Evolutionary conservation across 1,140 invertebrate genomes (phyloP), one percentile per base, ranked within the genome.

Genomic region (Macrobrachium nipponense): DNA sequence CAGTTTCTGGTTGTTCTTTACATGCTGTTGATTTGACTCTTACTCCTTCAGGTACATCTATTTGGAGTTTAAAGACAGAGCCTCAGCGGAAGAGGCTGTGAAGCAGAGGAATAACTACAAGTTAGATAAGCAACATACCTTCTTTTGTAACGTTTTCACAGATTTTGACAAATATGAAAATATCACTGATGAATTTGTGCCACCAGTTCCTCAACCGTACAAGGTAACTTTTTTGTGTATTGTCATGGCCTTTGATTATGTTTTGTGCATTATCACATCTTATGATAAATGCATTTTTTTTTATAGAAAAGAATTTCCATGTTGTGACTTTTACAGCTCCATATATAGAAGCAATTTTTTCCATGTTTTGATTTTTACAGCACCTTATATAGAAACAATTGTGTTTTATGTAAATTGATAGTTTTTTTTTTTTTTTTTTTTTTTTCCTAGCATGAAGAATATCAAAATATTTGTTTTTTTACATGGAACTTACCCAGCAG

Each of bases 91-190:
- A 77, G 95, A 97, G 90, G 98, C 98, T 14, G 95, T 98, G 0
- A 96, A 96, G 90, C 92, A 94, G 51, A 94, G 95, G 27, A 97
- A 99, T 92, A 97, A 98, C 89, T 96, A 98, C 91, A 98, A 98
- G 91, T 93, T 99, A 89, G 98, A 99, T 92, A 99, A 99, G 90
- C 94, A 95, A 76, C 98, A 99, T 90, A 98, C 96, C 15, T 98
- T 99, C 91, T 93, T 95, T 90, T 96, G 99, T 2, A 99, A 99
- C 92, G 92, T 98, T 12, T 98, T 99, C 90, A 97, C 96, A 5
- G 98, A 99, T 91, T 98, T 99, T 92, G 96, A 97, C 87, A 98
- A 97, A 93, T 96, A 96, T 93, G 95, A 96, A 89, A 94, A 96
- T 88, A 97, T 99, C 87, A 95, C 97, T 15, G 95, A 98, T 89